phyloP scores from a whole-genome alignment of 53 echinoderm and acorn worm genomes.

The Echinometra lucunter region DNA sequence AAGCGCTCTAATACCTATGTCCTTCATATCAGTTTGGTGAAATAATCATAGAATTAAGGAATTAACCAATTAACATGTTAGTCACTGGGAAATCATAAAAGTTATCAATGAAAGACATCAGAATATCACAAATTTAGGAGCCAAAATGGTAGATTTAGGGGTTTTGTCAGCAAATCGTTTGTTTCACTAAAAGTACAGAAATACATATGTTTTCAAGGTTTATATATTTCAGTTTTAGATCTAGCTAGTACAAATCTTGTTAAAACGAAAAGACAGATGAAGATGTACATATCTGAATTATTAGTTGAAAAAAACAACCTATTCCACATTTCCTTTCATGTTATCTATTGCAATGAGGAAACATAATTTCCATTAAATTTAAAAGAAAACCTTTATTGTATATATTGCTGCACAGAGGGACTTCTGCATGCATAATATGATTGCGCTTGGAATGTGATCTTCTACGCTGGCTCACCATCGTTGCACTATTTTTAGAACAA shows the following conservation, averaged over 20 bases:
- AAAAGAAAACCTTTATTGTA: slow-evolving; percentile 42
- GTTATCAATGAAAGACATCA: too few relatives aligned
- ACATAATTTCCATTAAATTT: slow-evolving; percentile 47
- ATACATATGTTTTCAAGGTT: not conserved
- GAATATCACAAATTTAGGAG: not conserved
- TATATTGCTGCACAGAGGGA: not conserved
- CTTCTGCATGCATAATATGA: not conserved
- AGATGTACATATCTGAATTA: not conserved
- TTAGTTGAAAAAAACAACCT: not conserved
- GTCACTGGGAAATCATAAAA: too few relatives aligned
- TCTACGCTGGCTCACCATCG: not conserved
- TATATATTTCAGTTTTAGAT: not conserved
- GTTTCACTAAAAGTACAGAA: not conserved
- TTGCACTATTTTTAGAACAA: not conserved
- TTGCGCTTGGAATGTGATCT: slow-evolving; percentile 34
- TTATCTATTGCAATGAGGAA: slow-evolving; percentile 42
- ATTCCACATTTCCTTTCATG: not conserved
- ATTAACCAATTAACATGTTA: too few relatives aligned
- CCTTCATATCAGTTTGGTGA: too few relatives aligned
- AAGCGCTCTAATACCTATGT: too few relatives aligned
- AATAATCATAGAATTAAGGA: too few relatives aligned
- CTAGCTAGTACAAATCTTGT: not conserved
- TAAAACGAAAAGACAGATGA: not conserved
- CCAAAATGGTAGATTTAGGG: not conserved
- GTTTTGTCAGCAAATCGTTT: not conserved